Conservation (phyloP, 2,113 vertebrate species). For the mouse (Mus musculus) region DNA sequence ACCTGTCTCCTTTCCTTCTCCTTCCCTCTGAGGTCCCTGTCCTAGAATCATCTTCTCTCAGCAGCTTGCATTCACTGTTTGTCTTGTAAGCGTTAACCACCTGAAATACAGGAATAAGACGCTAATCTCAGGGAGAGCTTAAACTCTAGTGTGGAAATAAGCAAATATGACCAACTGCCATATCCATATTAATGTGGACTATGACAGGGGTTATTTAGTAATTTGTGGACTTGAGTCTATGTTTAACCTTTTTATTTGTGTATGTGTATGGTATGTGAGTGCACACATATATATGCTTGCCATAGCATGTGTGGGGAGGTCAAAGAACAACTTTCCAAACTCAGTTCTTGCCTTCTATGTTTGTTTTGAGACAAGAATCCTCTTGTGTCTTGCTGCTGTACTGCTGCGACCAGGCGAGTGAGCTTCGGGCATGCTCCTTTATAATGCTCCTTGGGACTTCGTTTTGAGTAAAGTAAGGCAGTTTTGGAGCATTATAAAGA, state of each 20-base stretch:
- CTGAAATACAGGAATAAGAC: conserved; percentile 31
- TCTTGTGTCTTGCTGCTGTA: neutral
- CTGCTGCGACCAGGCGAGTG: neutral
- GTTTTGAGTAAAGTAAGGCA: conserved; percentile 37
- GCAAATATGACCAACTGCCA: neutral
- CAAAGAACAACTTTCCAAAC: neutral
- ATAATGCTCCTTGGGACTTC: neutral
- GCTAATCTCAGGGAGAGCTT: neutral
- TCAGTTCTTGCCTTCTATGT: neutral
- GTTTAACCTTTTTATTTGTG: neutral
- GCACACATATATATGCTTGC: neutral
- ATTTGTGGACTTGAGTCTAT: neutral
- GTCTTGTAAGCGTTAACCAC: neutral
- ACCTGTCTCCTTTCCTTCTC: neutral
- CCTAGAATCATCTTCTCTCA: conserved; percentile 13
- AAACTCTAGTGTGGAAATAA: conserved; percentile 26
- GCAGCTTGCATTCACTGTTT: neutral
- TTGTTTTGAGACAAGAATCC: neutral
- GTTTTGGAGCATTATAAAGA: neutral
- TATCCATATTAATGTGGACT: neutral
- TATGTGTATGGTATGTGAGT: neutral
- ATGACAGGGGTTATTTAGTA: conserved; percentile 10
- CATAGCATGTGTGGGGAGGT: neutral
- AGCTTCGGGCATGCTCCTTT: no score
- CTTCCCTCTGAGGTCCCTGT: conserved; percentile 14